These are phyloP conservation scores for Lasioglossum zephyrum DNA, from an alignment of 2,888 invertebrate genomes.

Conservation along the genomic window DNA sequence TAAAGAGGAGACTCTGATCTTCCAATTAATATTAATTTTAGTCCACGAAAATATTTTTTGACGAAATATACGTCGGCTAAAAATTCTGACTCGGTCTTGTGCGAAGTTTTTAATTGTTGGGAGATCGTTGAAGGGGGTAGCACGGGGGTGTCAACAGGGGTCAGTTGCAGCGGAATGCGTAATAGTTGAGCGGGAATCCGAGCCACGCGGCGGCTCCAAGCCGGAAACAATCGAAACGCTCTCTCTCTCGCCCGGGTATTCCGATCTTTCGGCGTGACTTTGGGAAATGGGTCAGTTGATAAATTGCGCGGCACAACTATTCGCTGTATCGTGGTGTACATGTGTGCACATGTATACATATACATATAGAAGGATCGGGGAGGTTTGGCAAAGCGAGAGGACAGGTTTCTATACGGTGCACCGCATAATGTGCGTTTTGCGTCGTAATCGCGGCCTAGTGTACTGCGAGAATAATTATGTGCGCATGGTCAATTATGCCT, in stretches of 20 bases:
- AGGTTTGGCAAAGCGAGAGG: background rate
- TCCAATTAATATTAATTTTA: no score
- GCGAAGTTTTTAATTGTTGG: background rate
- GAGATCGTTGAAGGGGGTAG: background rate
- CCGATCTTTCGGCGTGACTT: conserved; percentile 60
- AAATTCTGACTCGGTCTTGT: background rate
- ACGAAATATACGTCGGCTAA: background rate
- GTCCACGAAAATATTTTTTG: no score
- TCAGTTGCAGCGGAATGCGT: conserved; percentile 28
- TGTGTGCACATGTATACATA: background rate
- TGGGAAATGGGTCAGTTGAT: conserved; percentile 67
- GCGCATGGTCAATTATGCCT: conserved; percentile 64
- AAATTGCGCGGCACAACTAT: conserved; percentile 58
- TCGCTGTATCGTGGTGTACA: conserved; percentile 8
- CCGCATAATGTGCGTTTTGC: conserved; percentile 60
- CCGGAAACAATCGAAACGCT: conserved; percentile 50
- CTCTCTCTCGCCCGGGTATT: conserved; percentile 28
- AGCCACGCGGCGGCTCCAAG: conserved; percentile 17
- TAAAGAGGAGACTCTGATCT: no score
- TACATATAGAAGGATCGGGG: background rate
- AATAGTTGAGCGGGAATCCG: conserved; percentile 43
- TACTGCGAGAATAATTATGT: conserved; percentile 65
- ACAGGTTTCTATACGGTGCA: conserved; percentile 32
- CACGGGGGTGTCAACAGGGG: background rate
- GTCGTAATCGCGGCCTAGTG: conserved; percentile 60